Percentiles rank a stretch among this genome's conserved stretches.
These are phyloP conservation scores for Zaprionus obscuricornis DNA, from an alignment of 2,888 invertebrate genomes.

Conservation along the genomic window DNA sequence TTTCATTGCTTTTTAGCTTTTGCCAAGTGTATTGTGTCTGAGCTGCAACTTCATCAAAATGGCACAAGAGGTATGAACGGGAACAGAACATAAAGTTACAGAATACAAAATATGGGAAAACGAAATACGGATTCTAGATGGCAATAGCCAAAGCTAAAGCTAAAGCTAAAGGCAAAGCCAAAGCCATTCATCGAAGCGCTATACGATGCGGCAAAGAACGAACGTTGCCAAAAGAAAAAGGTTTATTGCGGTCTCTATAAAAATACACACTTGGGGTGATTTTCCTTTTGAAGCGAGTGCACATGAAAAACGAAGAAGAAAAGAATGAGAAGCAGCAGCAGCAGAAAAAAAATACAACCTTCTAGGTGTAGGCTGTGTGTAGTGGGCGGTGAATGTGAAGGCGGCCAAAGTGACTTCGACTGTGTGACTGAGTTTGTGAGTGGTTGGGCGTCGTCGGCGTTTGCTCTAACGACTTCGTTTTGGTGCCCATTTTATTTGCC, in stretches of 20 bases:
- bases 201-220: slow-evolving; percentile 28
- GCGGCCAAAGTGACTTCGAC: slow-evolving; percentile 6
- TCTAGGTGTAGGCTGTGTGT: slow-evolving; percentile 49
- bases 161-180: slow-evolving; percentile 11
- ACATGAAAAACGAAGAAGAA: too few relatives aligned
- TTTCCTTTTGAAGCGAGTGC: slow-evolving; percentile 70
- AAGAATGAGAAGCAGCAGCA: too few relatives aligned
- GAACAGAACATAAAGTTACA: too few relatives aligned
- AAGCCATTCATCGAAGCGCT: slow-evolving; percentile 57
- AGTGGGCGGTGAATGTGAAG: slow-evolving; percentile 2
- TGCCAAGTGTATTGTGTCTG: slow-evolving; percentile 65
- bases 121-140: not conserved
- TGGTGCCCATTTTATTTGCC: slow-evolving; percentile 75
- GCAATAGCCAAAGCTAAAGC: slow-evolving; percentile 17
- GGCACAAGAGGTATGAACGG: too few relatives aligned
- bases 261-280: slow-evolving; percentile 79
- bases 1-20: not conserved
- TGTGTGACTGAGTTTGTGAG: slow-evolving; percentile 15
- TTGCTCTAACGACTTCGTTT: slow-evolving; percentile 73
- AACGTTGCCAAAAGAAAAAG: slow-evolving; percentile 63
- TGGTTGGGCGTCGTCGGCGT: slow-evolving; percentile 27
- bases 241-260: slow-evolving; percentile 79
- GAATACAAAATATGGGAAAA: too few relatives aligned
- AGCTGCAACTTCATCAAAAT: slow-evolving; percentile 69
- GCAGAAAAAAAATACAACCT: too few relatives aligned